Conservation (phyloP, 2,113 vertebrate genomes). For the Ptychochromis oligacanthus region DNA sequence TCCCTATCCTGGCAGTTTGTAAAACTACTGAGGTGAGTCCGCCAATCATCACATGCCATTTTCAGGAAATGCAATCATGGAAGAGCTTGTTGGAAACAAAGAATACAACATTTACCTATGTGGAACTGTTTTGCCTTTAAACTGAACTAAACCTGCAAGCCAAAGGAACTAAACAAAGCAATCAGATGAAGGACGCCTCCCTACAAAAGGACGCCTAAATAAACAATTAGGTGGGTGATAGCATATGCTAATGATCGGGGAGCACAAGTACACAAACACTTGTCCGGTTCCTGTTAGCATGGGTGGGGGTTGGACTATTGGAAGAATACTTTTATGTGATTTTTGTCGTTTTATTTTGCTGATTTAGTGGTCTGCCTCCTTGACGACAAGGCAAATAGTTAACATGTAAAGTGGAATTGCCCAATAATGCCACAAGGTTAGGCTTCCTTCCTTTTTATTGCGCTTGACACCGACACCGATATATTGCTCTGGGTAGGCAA, state of each 20-base stretch:
- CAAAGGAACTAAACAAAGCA: not conserved
- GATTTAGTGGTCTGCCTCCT: not conserved
- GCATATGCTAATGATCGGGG: not conserved
- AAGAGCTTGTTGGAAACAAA: not conserved
- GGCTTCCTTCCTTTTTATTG: too few species aligned
- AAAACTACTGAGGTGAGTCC: not conserved
- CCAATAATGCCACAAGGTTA: too few species aligned
- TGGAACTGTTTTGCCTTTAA: slow-evolving; percentile 1
- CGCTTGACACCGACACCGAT: not conserved
- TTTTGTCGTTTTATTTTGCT: not conserved
- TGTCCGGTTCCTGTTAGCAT: not conserved
- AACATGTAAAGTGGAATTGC: too few species aligned
- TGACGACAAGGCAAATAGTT: not conserved
- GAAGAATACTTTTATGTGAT: not conserved
- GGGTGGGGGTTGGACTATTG: not conserved
- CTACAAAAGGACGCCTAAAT: not conserved
- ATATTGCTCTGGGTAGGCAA: too few species aligned
- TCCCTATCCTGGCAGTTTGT: not conserved
- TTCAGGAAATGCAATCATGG: not conserved
- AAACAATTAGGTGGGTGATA: not conserved
- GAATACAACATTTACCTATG: not conserved
- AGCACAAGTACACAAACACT: not conserved
- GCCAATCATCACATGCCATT: not conserved
- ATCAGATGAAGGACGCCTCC: not conserved
- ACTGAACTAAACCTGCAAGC: not conserved